Conservation (phyloP, 2,797 vertebrate species). For the Salarias fasciatus region DNA sequence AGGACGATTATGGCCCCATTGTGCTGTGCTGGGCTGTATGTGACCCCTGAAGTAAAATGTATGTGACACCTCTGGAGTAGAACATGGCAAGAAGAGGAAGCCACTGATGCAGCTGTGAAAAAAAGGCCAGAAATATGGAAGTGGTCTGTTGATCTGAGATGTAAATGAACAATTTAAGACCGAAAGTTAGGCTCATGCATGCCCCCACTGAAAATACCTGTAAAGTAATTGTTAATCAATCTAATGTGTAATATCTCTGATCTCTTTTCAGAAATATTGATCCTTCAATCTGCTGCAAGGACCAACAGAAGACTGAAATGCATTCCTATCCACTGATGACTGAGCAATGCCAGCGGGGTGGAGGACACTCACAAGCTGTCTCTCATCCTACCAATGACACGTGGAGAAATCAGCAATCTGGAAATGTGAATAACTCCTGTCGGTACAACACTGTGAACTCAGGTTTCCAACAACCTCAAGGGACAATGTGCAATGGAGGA, state of each 20-base stretch:
- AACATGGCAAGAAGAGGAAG: too few relatives aligned
- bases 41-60: too few relatives aligned
- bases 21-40: too few relatives aligned
- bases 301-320: constrained; percentile 39
- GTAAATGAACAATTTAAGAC: too few relatives aligned
- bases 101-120: too few relatives aligned
- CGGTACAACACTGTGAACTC: not conserved
- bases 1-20: too few relatives aligned
- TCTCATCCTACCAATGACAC: not conserved
- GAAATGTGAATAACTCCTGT: not conserved
- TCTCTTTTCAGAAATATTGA: constrained; percentile 47
- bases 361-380: constrained; percentile 7
- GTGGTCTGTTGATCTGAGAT: too few relatives aligned
- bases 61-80: too few relatives aligned
- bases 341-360: constrained; percentile 10
- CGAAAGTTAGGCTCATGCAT: too few relatives aligned
- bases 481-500: not conserved
- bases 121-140: too few relatives aligned
- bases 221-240: too few relatives aligned
- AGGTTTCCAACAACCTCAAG: not conserved
- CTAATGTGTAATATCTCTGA: not conserved
- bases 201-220: too few relatives aligned
- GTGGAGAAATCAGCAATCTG: constrained; percentile 3
- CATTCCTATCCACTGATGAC: constrained; percentile 14
- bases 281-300: not conserved